Evolutionary conservation across 2,797 vertebrate species (phyloP).

Genomic region (Dermochelys coriacea): DNA sequence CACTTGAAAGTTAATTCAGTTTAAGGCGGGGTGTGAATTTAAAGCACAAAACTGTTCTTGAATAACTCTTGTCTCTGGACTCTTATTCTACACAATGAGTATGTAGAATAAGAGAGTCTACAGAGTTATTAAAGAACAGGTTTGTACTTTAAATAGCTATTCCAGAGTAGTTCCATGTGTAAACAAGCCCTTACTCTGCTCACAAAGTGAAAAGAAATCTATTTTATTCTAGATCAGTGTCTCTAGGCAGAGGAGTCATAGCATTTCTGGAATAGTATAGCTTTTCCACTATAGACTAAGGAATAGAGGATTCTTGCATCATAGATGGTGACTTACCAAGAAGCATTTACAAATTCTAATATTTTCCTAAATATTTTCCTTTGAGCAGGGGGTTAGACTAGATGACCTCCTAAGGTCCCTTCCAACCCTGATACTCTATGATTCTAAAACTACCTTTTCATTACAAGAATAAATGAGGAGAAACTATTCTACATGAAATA

Average conservation of each 20-base stretch:
- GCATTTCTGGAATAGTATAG: background rate
- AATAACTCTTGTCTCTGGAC: background rate
- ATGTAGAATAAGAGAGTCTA: too few relatives aligned
- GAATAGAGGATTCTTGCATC: background rate
- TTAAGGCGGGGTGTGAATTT: background rate
- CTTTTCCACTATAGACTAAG: background rate
- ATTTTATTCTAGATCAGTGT: too few relatives aligned
- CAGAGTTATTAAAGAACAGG: too few relatives aligned
- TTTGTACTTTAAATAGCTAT: too few relatives aligned
- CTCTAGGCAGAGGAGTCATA: background rate
- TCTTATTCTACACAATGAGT: background rate
- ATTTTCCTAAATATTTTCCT: background rate
- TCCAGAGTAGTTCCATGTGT: background rate
- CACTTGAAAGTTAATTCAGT: background rate
- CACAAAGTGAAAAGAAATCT: background rate
- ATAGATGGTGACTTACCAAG: background rate
- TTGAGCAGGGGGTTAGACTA: background rate
- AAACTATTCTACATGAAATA: background rate
- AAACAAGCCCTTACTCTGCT: background rate
- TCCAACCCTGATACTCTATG: too few relatives aligned
- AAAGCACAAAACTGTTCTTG: background rate
- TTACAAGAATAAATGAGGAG: constrained; percentile 16
- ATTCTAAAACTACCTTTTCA: background rate
- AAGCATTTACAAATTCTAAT: background rate
- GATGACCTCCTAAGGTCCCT: too few relatives aligned